Percentiles rank a stretch among this genome's conserved stretches.
These are phyloP conservation scores for Eilema depressum DNA, from an alignment of 2,888 invertebrate species.

Conservation along the genomic window DNA sequence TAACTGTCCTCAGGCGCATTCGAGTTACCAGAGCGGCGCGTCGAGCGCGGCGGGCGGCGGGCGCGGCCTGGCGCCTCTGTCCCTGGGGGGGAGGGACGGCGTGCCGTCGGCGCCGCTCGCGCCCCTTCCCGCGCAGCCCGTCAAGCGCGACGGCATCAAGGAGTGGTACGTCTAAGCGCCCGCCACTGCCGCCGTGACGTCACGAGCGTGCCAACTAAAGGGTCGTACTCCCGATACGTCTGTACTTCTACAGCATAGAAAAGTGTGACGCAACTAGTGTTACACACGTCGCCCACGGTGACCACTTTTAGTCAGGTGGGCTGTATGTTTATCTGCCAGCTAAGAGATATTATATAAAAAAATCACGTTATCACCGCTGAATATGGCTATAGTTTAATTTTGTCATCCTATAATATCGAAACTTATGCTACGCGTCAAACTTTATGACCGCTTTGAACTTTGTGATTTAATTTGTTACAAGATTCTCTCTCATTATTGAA, in stretches of 20 bases:
- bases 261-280: too few species aligned
- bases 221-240: constrained; percentile 3
- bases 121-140: constrained; percentile 83
- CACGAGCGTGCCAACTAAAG: constrained; percentile 1
- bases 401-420: not conserved
- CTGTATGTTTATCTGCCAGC: too few species aligned
- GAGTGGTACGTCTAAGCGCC: constrained; percentile 96
- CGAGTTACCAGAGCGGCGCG: constrained; percentile 81
- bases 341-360: too few species aligned
- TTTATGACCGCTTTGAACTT: not conserved
- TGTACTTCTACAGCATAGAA: not conserved
- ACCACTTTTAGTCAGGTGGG: too few species aligned
- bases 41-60: constrained; percentile 68
- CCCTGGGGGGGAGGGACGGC: constrained; percentile 70
- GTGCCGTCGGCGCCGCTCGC: constrained; percentile 80
- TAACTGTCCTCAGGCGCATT: constrained; percentile 70
- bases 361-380: not conserved
- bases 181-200: constrained; percentile 14
- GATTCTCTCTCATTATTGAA: not conserved
- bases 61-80: constrained; percentile 82
- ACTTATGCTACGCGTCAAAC: not conserved
- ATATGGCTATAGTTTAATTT: not conserved
- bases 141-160: constrained; percentile 96
- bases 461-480: not conserved
- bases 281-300: too few species aligned